Evolutionary conservation across 2,888 invertebrate genomes (phyloP), one percentile per base, ranked within the genome.

Genomic region (Drosophila neutralis): DNA sequence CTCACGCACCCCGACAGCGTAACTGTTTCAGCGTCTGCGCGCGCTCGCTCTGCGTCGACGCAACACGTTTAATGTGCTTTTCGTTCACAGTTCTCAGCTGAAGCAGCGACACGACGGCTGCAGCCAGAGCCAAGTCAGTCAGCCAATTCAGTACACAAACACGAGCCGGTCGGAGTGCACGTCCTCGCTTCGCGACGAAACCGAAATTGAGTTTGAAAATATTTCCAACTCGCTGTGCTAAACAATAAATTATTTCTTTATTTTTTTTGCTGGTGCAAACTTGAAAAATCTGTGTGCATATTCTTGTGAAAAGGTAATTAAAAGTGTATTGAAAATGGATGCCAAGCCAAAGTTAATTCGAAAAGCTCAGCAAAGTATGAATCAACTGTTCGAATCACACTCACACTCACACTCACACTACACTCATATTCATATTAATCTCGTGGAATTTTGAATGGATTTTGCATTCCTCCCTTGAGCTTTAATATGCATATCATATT

Each of bases 31-130:
- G 31, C n/a, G 15, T 10, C 29, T 52, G 54, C 35, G 36, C n/a
- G 38, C 58, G 35, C n/a, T 10, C 45, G 13, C 24, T 18, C 52
- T 51, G 48, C 21, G 35, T 36, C 48, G 35, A 48, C 57, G 78
- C 82, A 78, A 77, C 81, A 78, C 62, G 69, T 78, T 81, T 70
- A 27, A 21, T 31, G 54, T 52, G 56, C 53, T 36, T 51, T 59
- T 24, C 64, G 49, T 42, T 56, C 65, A 21, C 40, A 5, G 29
- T 57, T 33, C 33, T 33, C 10, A 33, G 57, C 62, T 52, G 57
- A 60, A 15, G 31, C 27, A 64, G n/a, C 38, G 24, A 13, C 58
- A 2, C n/a, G 38, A 15, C n/a, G 33, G 6, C 3, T 36, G 15
- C 45, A 24, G 38, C 18, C 33, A 27, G 51, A 53, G 52, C 29